Base-by-base conservation (phyloP, 2,113 vertebrate species). In the Pantherophis guttatus region DNA sequence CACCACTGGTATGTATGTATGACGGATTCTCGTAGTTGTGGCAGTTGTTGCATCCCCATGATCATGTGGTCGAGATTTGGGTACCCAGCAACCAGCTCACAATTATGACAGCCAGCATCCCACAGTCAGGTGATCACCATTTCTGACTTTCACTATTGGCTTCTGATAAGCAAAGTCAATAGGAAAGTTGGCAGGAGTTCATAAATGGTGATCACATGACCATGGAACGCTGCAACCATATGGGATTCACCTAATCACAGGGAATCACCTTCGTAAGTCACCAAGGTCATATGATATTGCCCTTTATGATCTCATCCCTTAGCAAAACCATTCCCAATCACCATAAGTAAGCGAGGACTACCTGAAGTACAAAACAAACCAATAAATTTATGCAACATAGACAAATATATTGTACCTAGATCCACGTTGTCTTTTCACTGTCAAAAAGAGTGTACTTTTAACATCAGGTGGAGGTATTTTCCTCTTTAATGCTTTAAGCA, bases 401-500 rank as follows among this genome's bases (percentile, higher is more conserved):
- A 29, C 89, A 65, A 52, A 53, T 75, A 33, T 26, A 55, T 54
- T 85, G 21, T 81, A 54, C 9, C 52, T 52, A 26, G n/a, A 58
- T 33, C 17, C 9, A 39, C 54, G 24, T n/a, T 24, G 21, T 50
- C 10, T 86, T 21, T 21, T 21, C 81, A 50, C 44, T 29, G 7
- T 65, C 19, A 87, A 23, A 19, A 4, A 23, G 12, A 24, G 8
- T 21, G 54, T 50, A 85, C 7, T 12, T 90, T 65, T 87, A 33
- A 26, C 26, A 24, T 23, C 48, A 87, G 75, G 5, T 55, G 19
- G 59, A 26, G 3, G 19, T 87, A 94, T 54, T 52, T 55, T 90
- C 92, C 92, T 94, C 62, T 94, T 48, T 19, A 53, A 62, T 93
- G 29, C 33, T 75, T 52, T 86, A 94, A 92, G 91, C 88, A 4